Percentiles rank a stretch among this genome's conserved stretches.
Evolutionary conservation across 1,140 invertebrate genomes (phyloP).

Genomic region (Popillia japonica): DNA sequence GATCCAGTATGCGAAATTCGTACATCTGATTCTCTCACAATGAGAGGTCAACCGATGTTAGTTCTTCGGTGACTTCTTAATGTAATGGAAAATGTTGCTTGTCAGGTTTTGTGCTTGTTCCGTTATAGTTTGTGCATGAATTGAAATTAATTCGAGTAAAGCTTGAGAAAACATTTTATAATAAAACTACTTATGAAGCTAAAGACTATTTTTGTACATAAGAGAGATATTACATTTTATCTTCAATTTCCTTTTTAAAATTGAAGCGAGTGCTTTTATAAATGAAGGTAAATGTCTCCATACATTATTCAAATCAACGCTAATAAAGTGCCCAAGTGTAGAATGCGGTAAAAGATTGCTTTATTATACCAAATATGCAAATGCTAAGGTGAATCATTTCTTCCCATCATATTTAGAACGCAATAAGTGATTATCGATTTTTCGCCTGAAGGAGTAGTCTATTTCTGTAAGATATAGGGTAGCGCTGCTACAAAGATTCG

Average conservation of each 20-base stretch:
- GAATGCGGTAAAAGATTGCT: background rate
- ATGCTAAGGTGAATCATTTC: slow-evolving; percentile 4
- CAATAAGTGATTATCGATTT: slow-evolving; percentile 27
- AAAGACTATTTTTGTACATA: no score
- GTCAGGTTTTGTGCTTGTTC: no score
- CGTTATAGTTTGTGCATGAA: no score
- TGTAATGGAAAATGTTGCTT: no score
- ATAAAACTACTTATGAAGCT: no score
- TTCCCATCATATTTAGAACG: background rate
- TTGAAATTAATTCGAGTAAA: no score
- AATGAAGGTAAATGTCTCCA: background rate
- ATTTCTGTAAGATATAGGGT: background rate
- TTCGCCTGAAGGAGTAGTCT: background rate
- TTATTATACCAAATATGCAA: slow-evolving; percentile 22
- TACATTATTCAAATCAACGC: background rate
- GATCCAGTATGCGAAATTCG: no score
- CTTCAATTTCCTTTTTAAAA: background rate
- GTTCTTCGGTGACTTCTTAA: no score
- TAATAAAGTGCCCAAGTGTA: background rate
- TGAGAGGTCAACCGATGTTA: no score
- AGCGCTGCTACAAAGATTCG: background rate
- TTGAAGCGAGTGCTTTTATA: background rate
- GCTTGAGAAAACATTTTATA: no score
- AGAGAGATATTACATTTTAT: no score
- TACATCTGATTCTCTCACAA: no score